Base-by-base conservation (phyloP, 2,113 vertebrate genomes). In the Sinocyclocheilus maitianheensis region DNA sequence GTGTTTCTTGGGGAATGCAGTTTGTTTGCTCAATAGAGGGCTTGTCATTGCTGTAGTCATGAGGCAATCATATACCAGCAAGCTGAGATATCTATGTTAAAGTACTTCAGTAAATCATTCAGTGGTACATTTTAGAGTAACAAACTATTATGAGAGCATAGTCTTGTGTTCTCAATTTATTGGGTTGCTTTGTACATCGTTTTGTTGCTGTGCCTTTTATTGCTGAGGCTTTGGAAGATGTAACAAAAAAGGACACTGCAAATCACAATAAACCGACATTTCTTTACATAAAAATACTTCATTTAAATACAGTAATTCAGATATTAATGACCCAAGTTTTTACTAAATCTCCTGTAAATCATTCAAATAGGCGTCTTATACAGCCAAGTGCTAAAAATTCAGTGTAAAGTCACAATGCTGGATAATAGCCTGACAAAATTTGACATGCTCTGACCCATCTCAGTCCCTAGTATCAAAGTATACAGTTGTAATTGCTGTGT, bases 11-110 rank as follows among this genome's bases (percentile, higher is more conserved):
- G 26, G 3, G 24, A 71, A 62, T 63, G 40, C 37, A 82, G 69
- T 48, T 48, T 46, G 30, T 65, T 74, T 81, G 78, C 60, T 76
- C 62, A 71, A 60, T 74, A 24, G 53, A 82, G 43, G 72, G 55
- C 12, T 62, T 76, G 79, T 82, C 24, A 0, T 62, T 24, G 51
- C 40, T 74, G 18, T 24, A 82, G 58, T 60, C 26, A 53, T 34
- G 79, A 82, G 79, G 48, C 67, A 40, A 37, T 74, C 65, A 20
- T 78, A 37, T 22, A 4, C 13, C 22, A 43, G 75, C 48, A 34
- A 26, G 9, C 76, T 55, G 13, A 77, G 16, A 26, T 24, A 3
- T 5, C 43, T 48, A 48, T n/a, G 12, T 48, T 48, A 48, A 48
- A 48, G 22, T 75, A 34, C 16, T 62, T 40, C 20, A 62, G 30